These are phyloP conservation scores for Zapornia atra DNA, from an alignment of 2,113 vertebrate species.

Conservation along the genomic window DNA sequence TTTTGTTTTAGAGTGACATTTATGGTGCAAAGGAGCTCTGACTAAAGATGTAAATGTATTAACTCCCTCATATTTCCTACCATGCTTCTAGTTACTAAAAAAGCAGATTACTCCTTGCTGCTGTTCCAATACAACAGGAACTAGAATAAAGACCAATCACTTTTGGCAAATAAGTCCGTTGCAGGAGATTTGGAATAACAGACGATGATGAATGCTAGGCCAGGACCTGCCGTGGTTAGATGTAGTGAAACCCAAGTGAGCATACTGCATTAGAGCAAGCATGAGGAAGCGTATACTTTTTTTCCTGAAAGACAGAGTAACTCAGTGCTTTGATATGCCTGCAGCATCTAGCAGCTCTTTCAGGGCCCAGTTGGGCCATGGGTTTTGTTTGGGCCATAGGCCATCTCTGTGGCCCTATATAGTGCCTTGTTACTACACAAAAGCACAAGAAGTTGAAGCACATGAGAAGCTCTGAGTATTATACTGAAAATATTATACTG, in stretches of 20 bases:
- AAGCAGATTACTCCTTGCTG: neutral
- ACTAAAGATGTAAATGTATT: neutral
- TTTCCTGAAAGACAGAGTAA: neutral
- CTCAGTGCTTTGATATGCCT: neutral
- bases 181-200: neutral
- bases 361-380: neutral
- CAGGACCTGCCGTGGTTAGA: neutral
- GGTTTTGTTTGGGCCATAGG: neutral
- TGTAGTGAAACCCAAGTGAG: neutral
- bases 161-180: neutral
- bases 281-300: neutral
- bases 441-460: neutral
- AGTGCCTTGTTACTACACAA: neutral
- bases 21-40: neutral
- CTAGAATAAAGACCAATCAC: neutral
- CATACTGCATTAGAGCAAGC: neutral
- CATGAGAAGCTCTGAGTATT: neutral
- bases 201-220: neutral
- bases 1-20: neutral
- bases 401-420: neutral
- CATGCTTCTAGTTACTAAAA: neutral
- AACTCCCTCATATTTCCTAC: neutral
- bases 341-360: neutral
- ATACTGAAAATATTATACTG: slow-evolving; percentile 17
- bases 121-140: neutral